These are phyloP conservation scores for Mythimna pallens DNA, from an alignment of 2,888 invertebrate species.

Conservation along the genomic window DNA sequence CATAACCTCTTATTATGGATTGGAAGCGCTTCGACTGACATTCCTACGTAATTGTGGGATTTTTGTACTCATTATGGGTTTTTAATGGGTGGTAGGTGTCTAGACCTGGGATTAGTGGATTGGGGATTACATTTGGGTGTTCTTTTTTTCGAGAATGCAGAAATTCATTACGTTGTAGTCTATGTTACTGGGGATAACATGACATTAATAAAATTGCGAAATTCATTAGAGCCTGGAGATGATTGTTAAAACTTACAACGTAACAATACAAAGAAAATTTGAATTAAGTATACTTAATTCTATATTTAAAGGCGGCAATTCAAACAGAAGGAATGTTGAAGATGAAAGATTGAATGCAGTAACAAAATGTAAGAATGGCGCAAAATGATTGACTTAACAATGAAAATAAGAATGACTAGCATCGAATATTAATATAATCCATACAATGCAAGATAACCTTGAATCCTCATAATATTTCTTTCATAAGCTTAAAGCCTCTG, in stretches of 20 bases:
- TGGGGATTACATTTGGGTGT: neutral
- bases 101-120: slow-evolving; percentile 20
- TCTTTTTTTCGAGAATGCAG: neutral
- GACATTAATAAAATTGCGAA: neutral
- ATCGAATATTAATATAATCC: neutral
- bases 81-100: slow-evolving; percentile 29
- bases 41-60: slow-evolving; percentile 59
- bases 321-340: neutral
- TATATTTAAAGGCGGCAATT: neutral
- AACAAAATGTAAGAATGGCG: neutral
- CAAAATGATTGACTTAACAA: neutral
- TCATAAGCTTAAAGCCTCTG: slow-evolving; percentile 24
- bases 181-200: neutral
- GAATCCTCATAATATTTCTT: slow-evolving; percentile 15
- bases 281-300: too few species aligned
- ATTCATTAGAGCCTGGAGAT: neutral
- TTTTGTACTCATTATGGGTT: slow-evolving; percentile 55
- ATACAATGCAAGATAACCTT: slow-evolving; percentile 25
- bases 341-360: neutral
- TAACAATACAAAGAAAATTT: neutral
- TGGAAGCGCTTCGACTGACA: slow-evolving; percentile 76
- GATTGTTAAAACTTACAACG: neutral
- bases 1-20: slow-evolving; percentile 85
- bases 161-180: neutral
- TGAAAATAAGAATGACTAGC: neutral